These are phyloP conservation scores for Calameuta pallipes DNA, from an alignment of 2,888 invertebrate species.

Conservation along the genomic window DNA sequence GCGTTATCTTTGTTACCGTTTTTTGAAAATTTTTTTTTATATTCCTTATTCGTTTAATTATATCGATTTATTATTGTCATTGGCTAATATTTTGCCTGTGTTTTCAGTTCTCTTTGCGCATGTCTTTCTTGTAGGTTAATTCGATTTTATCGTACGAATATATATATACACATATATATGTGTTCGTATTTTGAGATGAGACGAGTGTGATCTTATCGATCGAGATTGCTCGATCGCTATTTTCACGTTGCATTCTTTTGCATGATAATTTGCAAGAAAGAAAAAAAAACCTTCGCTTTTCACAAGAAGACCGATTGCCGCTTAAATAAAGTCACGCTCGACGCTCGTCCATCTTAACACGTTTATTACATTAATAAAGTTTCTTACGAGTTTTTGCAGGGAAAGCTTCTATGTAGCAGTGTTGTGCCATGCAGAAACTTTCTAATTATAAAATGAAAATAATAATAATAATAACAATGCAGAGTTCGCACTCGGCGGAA, in stretches of 20 bases:
- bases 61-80: too few relatives aligned
- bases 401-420: constrained; percentile 49
- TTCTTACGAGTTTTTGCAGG: constrained; percentile 48
- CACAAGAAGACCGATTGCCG: too few relatives aligned
- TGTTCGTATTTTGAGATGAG: too few relatives aligned
- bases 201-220: too few relatives aligned
- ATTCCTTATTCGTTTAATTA: constrained; percentile 31
- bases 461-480: background rate
- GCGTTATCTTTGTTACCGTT: constrained; percentile 14
- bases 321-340: too few relatives aligned
- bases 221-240: background rate
- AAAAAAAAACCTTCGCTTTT: too few relatives aligned
- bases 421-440: constrained; percentile 43
- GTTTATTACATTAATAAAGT: constrained; percentile 5
- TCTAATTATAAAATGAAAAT: background rate
- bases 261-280: too few relatives aligned
- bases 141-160: background rate
- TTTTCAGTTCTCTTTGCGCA: constrained; percentile 25
- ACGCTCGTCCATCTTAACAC: background rate
- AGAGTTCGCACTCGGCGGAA: background rate
- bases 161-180: too few relatives aligned
- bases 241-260: background rate
- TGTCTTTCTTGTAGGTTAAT: constrained; percentile 27
- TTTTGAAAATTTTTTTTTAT: constrained; percentile 30
- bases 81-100: too few relatives aligned